Base-by-base conservation (phyloP, 23 tunicate genomes). In the Trididemnum clinides region DNA sequence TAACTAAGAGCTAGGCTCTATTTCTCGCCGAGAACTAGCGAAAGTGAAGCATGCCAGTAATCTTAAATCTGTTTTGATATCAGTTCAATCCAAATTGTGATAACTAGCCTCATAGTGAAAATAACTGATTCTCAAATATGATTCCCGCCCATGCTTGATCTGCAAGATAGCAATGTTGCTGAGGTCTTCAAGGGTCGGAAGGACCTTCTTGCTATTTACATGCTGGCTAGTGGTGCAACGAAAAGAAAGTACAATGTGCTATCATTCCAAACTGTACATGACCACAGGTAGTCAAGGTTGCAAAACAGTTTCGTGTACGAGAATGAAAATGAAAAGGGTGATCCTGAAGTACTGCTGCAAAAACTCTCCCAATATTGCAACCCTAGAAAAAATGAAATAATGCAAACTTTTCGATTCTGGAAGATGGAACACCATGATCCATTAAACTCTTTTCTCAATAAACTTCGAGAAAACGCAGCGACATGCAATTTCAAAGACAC, bases 391-490 rank as follows among this genome's bases (percentile, higher is more conserved):
- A 75, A 39, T 12, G 31, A 39, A 23, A 62, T 75, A 21, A 44
- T 75, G 58, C 59, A 75, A 44, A 39, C 28, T 44, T 75, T 75
- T 75, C 58, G 81, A 3, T 75, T 75, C 26, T 57, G 84, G 84
- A 79, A 57, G 12, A 30, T 30, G 19, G 54, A 44, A 44, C 12
- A 10, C 4, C 76, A 32, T 26, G 37, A 79, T 4, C 70, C 84
- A 27, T 79, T 79, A 25, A 71, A 51, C 57, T 25, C 84, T 4
- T 79, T 79, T 37, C 27, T 79, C 21, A 51, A 12, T 51, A 71
- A 79, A 37, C 25, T 79, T 4, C 12, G 70, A 79, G 51, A 57
- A 2, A 54, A 37, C 26, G 69, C 84, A 79, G 71, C 69, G 5
- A 7, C n/a, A 18, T 79, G 84, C 39, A 79, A 79, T 57, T 79